A percentile compares a stretch with the other conserved stretches of the same genome.
Evolutionary conservation across 2,113 vertebrate species (phyloP).

Genomic region (Myotis brandtii): DNA sequence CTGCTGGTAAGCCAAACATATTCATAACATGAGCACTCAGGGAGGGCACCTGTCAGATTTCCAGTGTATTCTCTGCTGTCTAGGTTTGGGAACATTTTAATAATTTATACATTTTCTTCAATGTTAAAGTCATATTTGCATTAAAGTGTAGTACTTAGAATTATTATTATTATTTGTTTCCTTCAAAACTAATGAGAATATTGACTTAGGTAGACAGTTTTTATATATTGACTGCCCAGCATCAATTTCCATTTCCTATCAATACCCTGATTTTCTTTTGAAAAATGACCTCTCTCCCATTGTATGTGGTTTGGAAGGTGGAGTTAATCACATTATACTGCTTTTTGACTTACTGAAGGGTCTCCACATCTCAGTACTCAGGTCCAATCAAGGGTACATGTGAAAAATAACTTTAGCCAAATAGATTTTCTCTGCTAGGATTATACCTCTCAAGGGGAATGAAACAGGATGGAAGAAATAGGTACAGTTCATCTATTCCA

Average conservation of each 20-base stretch:
- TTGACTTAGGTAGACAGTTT: neutral
- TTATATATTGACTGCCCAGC: neutral
- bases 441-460: neutral
- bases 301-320: neutral
- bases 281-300: neutral
- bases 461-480: neutral
- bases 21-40: neutral
- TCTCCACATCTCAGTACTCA: neutral
- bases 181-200: neutral
- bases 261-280: neutral
- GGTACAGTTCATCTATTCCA: neutral
- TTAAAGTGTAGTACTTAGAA: neutral
- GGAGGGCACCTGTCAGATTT: neutral
- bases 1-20: neutral
- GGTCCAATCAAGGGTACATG: neutral
- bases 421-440: neutral
- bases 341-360: neutral
- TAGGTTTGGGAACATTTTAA: neutral
- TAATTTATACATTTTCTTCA: neutral
- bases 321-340: neutral
- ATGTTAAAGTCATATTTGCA: neutral
- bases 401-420: neutral
- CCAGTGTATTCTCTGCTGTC: neutral
- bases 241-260: slow-evolving; percentile 17
- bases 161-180: neutral